A percentile compares a stretch with the other conserved stretches of the same genome.
These are phyloP conservation scores for Meganola albula DNA, from an alignment of 2,888 invertebrate genomes.

Conservation along the genomic window DNA sequence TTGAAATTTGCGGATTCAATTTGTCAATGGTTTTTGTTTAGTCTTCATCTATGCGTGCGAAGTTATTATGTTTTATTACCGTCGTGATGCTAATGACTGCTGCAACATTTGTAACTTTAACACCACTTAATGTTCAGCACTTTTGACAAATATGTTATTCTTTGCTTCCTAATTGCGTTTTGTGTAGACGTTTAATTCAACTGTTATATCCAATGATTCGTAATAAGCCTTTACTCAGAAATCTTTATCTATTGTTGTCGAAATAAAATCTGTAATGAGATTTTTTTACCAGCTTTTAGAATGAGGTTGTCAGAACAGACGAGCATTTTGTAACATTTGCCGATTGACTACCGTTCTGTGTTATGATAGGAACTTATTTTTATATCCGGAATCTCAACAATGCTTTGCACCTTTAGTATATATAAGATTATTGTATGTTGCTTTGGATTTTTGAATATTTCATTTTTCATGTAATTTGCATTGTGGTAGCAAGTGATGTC, in stretches of 20 bases:
- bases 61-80: constrained; percentile 48
- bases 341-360: constrained; percentile 31
- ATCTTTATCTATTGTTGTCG: constrained; percentile 32
- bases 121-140: constrained; percentile 32
- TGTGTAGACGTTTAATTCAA: constrained; percentile 20
- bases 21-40: constrained; percentile 60
- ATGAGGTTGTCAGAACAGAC: constrained; percentile 44
- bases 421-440: no score
- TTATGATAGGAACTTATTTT: background rate
- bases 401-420: no score
- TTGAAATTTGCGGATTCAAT: constrained; percentile 55
- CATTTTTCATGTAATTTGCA: no score
- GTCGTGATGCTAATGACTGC: constrained; percentile 46
- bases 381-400: no score
- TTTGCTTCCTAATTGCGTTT: constrained; percentile 26
- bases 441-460: no score
- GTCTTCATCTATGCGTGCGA: constrained; percentile 36
- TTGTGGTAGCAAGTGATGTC: no score
- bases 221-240: constrained; percentile 20
- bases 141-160: constrained; percentile 31
- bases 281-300: constrained; percentile 32
- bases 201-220: constrained; percentile 21
- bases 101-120: constrained; percentile 53
- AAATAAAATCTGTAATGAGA: constrained; percentile 37
- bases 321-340: constrained; percentile 27